Percentiles rank a stretch among this genome's conserved stretches.
Conservation (phyloP, 2,888 invertebrate genomes). For the Rhagium mordax region DNA sequence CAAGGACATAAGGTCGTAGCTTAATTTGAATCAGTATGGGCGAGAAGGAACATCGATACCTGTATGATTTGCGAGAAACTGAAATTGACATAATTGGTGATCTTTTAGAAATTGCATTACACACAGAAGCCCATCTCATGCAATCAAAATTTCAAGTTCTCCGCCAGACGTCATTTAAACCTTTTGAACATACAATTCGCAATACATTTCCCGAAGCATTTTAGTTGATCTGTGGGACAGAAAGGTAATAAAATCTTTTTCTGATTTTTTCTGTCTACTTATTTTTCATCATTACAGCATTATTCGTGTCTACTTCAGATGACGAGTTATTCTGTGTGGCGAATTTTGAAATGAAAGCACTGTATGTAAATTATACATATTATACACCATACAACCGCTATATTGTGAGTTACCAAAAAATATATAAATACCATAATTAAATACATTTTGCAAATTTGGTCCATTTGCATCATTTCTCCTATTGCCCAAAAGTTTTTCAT, state of each 20-base stretch:
- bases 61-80: constrained; percentile 89
- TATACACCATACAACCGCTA: too few relatives aligned
- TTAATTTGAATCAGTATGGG: constrained; percentile 89
- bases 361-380: too few relatives aligned
- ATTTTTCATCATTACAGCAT: constrained; percentile 17
- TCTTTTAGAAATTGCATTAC: constrained; percentile 93
- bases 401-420: too few relatives aligned
- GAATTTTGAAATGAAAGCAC: too few relatives aligned
- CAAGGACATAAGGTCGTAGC: constrained; percentile 93
- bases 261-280: not conserved
- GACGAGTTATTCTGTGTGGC: too few relatives aligned
- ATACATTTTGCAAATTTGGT: too few relatives aligned
- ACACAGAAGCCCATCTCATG: constrained; percentile 93
- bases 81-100: constrained; percentile 95
- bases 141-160: constrained; percentile 92
- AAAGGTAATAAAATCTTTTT: too few relatives aligned
- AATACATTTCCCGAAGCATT: constrained; percentile 89
- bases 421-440: too few relatives aligned
- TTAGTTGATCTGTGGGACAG: constrained; percentile 60
- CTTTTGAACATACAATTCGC: constrained; percentile 93
- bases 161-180: constrained; percentile 89
- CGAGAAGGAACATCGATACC: constrained; percentile 86
- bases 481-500: too few relatives aligned
- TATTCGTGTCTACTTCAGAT: too few relatives aligned
- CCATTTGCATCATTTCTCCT: too few relatives aligned